phyloP scores from a whole-genome alignment of 2,113 vertebrate species.

The Probosciger aterrimus region DNA sequence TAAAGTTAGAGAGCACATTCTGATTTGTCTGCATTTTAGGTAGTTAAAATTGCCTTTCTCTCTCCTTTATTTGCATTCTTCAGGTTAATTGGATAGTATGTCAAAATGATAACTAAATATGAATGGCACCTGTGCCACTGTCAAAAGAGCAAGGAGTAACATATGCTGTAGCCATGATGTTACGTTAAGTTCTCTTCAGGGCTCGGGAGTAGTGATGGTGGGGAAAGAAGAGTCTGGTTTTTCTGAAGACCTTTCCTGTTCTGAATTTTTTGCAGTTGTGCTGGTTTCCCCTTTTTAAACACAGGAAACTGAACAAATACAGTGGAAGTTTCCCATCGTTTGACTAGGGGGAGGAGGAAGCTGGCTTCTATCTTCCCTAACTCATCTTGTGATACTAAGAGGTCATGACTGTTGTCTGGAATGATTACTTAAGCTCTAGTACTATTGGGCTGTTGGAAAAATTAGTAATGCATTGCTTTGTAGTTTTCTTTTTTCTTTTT shows the following conservation, averaged over 20 bases:
- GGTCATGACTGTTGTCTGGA: not conserved
- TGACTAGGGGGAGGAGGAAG: not conserved
- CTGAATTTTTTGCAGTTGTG: not conserved
- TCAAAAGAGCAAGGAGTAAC: not conserved
- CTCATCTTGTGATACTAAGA: not conserved
- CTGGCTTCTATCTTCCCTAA: not conserved
- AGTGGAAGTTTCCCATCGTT: not conserved
- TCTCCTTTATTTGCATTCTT: not conserved
- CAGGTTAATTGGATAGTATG: not conserved
- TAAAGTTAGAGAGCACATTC: not conserved
- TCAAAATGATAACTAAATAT: not conserved
- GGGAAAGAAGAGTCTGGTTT: not conserved
- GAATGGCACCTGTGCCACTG: not conserved
- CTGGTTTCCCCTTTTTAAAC: not conserved
- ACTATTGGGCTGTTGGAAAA: not conserved
- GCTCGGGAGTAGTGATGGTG: not conserved
- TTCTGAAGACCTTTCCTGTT: not conserved
- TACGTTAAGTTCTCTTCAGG: not conserved
- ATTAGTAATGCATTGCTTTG: not conserved
- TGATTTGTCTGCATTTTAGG: not conserved
- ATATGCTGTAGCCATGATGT: not conserved
- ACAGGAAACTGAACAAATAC: not conserved
- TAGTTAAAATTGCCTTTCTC: not conserved
- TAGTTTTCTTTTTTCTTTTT: not conserved
- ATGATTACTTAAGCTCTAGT: not conserved